Conservation (phyloP, 2,113 vertebrate species). For the Vulpes vulpes region DNA sequence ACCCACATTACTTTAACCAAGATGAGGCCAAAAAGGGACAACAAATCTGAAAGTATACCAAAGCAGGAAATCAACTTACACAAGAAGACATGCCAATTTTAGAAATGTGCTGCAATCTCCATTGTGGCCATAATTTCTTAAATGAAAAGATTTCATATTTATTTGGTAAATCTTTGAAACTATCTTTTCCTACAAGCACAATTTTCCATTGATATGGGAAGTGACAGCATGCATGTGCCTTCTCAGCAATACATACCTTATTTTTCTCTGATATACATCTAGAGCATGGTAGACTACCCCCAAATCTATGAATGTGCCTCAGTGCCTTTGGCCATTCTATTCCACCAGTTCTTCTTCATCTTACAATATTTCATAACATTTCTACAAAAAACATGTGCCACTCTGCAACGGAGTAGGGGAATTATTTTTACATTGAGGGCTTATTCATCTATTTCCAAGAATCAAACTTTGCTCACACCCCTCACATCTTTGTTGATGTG, state of each 20-base stretch:
- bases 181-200: background rate
- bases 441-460: constrained; percentile 30
- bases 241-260: background rate
- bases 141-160: constrained; percentile 17
- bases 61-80: constrained; percentile 65
- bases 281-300: background rate
- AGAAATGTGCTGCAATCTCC: background rate
- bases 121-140: background rate
- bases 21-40: constrained; percentile 39
- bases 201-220: background rate
- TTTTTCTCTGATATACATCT: background rate
- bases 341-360: background rate
- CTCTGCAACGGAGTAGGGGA: background rate
- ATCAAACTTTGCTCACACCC: background rate
- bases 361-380: background rate
- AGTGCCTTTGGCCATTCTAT: background rate
- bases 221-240: background rate
- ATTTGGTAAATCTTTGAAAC: constrained; percentile 30
- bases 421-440: constrained; percentile 1
- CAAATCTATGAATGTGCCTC: background rate
- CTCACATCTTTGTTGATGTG: background rate
- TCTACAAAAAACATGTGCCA: background rate
- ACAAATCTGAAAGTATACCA: constrained; percentile 21
- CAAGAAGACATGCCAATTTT: background rate
- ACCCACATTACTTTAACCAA: constrained; percentile 64